A percentile compares a stretch with the other conserved stretches of the same genome.
phyloP scores from a whole-genome alignment of 2,113 vertebrate species.

The Sphaerodactylus townsendi region DNA sequence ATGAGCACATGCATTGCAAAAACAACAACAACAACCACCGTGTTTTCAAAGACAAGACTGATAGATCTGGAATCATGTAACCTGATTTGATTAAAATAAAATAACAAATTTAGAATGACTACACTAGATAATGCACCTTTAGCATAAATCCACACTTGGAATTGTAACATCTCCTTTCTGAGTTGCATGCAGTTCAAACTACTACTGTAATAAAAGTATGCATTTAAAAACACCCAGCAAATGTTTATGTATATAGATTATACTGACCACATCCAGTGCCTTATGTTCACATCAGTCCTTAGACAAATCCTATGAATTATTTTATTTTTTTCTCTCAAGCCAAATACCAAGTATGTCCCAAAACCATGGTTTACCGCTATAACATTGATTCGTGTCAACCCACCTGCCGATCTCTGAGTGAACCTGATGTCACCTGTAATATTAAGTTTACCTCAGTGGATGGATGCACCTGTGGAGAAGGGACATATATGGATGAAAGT shows the following conservation, averaged over 20 bases:
- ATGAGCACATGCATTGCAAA: not conserved
- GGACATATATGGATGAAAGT: conserved; percentile 74
- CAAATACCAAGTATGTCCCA: conserved; percentile 76
- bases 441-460: conserved; percentile 75
- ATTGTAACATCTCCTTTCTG: not conserved
- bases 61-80: not conserved
- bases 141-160: not conserved
- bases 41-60: not conserved
- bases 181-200: not conserved
- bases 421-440: conserved; percentile 70
- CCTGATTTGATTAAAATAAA: not conserved
- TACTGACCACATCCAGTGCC: not conserved
- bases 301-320: conserved; percentile 11
- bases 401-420: conserved; percentile 74
- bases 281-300: not conserved
- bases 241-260: not conserved
- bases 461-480: conserved; percentile 72
- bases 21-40: too few species aligned
- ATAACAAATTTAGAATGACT: not conserved
- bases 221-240: not conserved
- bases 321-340: conserved; percentile 65
- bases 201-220: not conserved
- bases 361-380: conserved; percentile 71
- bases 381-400: conserved; percentile 67
- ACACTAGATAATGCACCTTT: too few species aligned